Evolutionary conservation across 2,888 invertebrate species (phyloP).

Genomic region (Tetranychus piercei): DNA sequence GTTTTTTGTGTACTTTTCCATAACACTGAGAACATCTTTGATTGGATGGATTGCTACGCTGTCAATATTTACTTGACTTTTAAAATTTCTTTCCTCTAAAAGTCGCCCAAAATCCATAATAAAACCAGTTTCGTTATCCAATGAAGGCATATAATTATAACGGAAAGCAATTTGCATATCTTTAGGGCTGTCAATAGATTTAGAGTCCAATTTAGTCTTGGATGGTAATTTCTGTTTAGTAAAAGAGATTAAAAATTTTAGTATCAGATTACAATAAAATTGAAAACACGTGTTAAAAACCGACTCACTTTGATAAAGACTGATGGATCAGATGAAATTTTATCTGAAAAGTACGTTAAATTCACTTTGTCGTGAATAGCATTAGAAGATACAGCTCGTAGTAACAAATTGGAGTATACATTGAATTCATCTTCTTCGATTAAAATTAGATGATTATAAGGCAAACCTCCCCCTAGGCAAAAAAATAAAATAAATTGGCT

Average conservation of each 20-base stretch:
- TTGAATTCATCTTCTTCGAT: slow-evolving; percentile 7
- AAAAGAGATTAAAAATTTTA: neutral
- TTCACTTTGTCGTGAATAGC: neutral
- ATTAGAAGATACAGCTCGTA: neutral
- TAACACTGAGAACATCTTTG: neutral
- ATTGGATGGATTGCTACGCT: neutral
- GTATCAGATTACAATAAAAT: neutral
- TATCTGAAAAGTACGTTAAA: neutral
- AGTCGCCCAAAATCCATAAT: neutral
- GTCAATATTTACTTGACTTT: neutral
- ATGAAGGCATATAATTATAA: slow-evolving; percentile 7
- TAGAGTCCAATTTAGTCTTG: neutral
- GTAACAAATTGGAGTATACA: neutral
- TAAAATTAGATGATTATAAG: neutral
- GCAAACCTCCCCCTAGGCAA: neutral
- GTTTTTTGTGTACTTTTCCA: neutral
- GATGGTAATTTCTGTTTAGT: neutral
- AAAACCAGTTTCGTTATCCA: neutral
- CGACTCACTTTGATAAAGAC: neutral
- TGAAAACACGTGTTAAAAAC: neutral
- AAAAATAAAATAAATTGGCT: neutral
- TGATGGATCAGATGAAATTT: neutral
- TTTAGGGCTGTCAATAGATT: neutral
- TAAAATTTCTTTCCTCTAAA: neutral
- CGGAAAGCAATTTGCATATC: slow-evolving; percentile 7